phyloP scores from a whole-genome alignment of 2,888 invertebrate species.

The Drosophila austrosaltans region DNA sequence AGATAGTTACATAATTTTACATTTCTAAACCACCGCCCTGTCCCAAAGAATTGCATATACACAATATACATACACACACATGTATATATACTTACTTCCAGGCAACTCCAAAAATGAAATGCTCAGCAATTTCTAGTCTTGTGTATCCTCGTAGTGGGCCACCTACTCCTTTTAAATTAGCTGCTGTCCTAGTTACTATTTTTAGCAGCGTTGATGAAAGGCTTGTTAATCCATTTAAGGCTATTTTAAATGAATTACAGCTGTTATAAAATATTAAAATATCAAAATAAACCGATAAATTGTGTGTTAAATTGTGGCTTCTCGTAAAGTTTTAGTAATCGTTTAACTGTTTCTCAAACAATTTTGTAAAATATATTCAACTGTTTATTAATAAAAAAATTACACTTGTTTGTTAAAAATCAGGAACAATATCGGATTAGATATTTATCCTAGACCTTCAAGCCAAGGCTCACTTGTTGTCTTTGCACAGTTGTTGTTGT shows the following conservation, averaged over 20 bases:
- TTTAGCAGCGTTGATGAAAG: not conserved
- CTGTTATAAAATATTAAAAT: not conserved
- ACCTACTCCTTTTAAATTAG: not conserved
- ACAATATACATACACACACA: too few relatives aligned
- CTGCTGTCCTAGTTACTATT: slow-evolving; percentile 5
- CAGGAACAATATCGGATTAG: not conserved
- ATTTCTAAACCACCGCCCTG: not conserved
- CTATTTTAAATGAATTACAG: not conserved
- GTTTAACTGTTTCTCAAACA: too few relatives aligned
- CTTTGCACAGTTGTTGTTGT: slow-evolving; percentile 4
- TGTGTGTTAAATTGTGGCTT: too few relatives aligned
- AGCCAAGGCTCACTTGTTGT: slow-evolving; percentile 4
- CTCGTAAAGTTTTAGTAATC: too few relatives aligned
- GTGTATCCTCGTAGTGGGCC: not conserved
- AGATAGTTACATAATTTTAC: not conserved
- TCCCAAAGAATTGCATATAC: slow-evolving; percentile 12
- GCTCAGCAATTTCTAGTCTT: not conserved
- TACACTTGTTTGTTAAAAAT: too few relatives aligned
- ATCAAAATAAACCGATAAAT: too few relatives aligned
- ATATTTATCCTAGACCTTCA: too few relatives aligned
- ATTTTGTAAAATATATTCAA: too few relatives aligned
- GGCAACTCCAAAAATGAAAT: not conserved
- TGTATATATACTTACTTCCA: not conserved
- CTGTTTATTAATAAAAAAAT: too few relatives aligned
- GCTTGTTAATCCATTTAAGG: not conserved